phyloP scores from a whole-genome alignment of 2,888 invertebrate genomes.

The Xylocampa areola region DNA sequence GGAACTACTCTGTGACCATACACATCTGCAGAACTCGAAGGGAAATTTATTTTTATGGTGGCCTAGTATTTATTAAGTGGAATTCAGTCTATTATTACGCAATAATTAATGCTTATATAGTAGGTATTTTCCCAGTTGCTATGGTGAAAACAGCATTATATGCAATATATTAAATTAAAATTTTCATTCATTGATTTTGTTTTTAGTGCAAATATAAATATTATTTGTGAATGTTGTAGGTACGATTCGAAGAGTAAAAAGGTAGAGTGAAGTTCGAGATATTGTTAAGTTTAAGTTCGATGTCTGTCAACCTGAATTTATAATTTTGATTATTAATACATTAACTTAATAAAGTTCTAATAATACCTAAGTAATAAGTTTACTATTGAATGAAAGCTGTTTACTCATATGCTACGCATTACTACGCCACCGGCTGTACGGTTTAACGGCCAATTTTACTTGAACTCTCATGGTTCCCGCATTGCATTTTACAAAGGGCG shows the following conservation, averaged over 20 bases:
- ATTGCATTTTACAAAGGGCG: constrained; percentile 45
- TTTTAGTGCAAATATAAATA: too few species aligned
- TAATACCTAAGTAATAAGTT: constrained; percentile 50
- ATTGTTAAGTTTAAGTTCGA: too few species aligned
- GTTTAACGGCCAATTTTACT: constrained; percentile 62
- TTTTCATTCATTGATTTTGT: too few species aligned
- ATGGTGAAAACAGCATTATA: not conserved
- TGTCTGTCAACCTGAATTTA: too few species aligned
- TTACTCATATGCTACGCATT: constrained; percentile 71
- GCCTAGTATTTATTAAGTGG: constrained; percentile 27
- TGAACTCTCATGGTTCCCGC: constrained; percentile 63
- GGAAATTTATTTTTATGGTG: constrained; percentile 41
- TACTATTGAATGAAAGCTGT: constrained; percentile 73
- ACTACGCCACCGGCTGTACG: constrained; percentile 69
- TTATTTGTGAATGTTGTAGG: too few species aligned
- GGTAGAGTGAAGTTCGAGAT: too few species aligned
- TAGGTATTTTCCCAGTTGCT: not conserved
- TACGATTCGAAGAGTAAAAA: too few species aligned
- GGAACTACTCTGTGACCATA: constrained; percentile 46
- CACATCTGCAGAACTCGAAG: constrained; percentile 29
- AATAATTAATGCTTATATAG: not conserved
- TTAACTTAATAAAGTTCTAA: constrained; percentile 22
- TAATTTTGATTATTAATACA: too few species aligned
- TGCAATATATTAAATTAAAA: too few species aligned
- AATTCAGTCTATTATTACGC: constrained; percentile 11